Evolutionary conservation across 2,113 vertebrate species (phyloP).

Genomic region (Macaca fascicularis): T2T-MFA8v1.1 NC_088378.1:83288501-83289000

Average conservation of each 20-base stretch:
- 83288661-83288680: background rate
- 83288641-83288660: background rate
- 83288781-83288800: background rate
- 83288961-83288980: background rate
- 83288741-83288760: background rate
- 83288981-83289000: background rate
- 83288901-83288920: background rate
- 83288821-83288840: background rate
- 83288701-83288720: background rate
- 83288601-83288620: background rate
- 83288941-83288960: background rate
- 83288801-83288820: background rate
- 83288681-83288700: background rate
- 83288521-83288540: background rate
- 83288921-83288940: background rate
- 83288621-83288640: background rate
- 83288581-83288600: background rate
- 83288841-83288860: background rate
- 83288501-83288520: background rate
- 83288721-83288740: background rate
- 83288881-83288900: background rate
- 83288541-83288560: background rate
- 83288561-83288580: background rate
- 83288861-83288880: background rate
- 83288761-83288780: background rate